Base-by-base conservation (phyloP, 1,140 invertebrate genomes). In the Cyclargus thomasi region DNA sequence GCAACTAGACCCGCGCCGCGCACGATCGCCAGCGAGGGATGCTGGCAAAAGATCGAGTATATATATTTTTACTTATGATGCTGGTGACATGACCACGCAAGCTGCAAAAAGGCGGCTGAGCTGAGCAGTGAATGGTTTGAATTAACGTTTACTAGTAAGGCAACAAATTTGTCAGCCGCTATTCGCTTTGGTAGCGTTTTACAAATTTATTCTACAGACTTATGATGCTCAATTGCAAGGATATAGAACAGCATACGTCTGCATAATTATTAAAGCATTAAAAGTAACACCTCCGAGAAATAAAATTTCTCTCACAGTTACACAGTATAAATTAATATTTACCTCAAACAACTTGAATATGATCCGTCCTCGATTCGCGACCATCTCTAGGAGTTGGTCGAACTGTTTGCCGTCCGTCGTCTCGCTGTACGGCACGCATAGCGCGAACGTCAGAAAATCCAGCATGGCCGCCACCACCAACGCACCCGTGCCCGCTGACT, bases 341-440 rank as follows among this genome's bases (percentile, higher is more conserved):
- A 95, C 95, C 92, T 98, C 97, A 91, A 99, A 99, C 11, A 99
- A 91, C 86, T 96, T 96, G 86, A 99, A 99, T 1, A 99, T 91
- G 62, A 95, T 94, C 71, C 98, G 92, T 18, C 98, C 99, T 76
- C 97, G 93, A 53, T 95, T 93, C 1, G 98, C 97, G 1, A 99
- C 97, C 94, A 99, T 95, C 90, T 98, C 96, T 36, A 99, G 90
- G 36, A 99, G 91, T 69, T 94, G 95, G 86, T 99, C 99, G 92
- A 99, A 99, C 83, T 99, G 96, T 79, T 97, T 97, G 18, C 98
- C 97, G 83, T 99, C 97, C 0, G 99, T 99, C 35, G 99, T 99
- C 92, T 99, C 99, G 86, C 97, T 98, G 91, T 99, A 99, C 20
- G 99, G 99, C 69, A 99, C 97, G 92, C 99, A 99, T 10, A 99